Evolutionary conservation across 2,888 invertebrate genomes (phyloP).

Genomic region (Drosophila pegasa): DNA sequence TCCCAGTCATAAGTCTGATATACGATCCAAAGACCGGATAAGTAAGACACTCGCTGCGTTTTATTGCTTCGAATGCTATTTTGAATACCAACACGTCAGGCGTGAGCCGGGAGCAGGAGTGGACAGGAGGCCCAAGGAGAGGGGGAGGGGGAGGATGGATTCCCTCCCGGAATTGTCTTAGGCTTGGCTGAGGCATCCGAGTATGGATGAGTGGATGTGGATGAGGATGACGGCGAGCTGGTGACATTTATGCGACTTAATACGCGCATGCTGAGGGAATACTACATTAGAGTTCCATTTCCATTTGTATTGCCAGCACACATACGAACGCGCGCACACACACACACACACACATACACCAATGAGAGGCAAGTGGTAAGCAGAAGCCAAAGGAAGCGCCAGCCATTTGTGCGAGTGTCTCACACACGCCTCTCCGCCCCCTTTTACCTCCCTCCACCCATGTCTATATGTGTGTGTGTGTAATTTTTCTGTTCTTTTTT

Average conservation of each 20-base stretch:
- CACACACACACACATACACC: conserved; percentile 10
- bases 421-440: conserved; percentile 15
- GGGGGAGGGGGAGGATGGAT: not conserved
- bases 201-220: conserved; percentile 39
- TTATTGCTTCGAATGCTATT: conserved; percentile 81
- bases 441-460: not conserved
- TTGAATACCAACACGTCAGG: conserved; percentile 79
- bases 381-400: conserved; percentile 40
- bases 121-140: not conserved
- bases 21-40: conserved; percentile 69
- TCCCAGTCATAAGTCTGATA: conserved; percentile 71
- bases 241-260: conserved; percentile 80
- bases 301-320: conserved; percentile 42
- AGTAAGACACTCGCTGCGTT: conserved; percentile 73
- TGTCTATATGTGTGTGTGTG: conserved; percentile 11
- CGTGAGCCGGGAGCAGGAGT: not conserved
- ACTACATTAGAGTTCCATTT: conserved; percentile 78
- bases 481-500: conserved; percentile 38
- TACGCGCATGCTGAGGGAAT: conserved; percentile 74
- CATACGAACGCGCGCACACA: conserved; percentile 14
- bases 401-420: conserved; percentile 65
- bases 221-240: conserved; percentile 35
- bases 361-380: conserved; percentile 47
- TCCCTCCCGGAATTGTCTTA: conserved; percentile 70
- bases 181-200: conserved; percentile 28